Evolutionary conservation across 1,140 invertebrate species (phyloP), one percentile per base, ranked within the genome.

Genomic region (Cyrtorhinus lividipennis): DNA sequence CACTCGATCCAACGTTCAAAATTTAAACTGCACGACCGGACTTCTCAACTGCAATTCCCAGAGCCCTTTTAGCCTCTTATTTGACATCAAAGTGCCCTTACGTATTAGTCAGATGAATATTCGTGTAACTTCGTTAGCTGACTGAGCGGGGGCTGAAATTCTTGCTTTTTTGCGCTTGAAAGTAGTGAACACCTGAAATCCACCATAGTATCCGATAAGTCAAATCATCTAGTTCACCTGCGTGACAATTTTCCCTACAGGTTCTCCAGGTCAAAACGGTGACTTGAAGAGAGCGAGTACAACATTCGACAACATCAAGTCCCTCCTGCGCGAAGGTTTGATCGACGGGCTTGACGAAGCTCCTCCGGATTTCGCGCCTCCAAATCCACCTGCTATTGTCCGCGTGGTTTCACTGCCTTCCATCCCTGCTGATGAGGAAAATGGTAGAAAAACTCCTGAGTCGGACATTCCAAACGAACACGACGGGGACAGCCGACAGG

Each of bases 301-400:
- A 46, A 87, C 85, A 1, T 88, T 88, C 72, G 85, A 87, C 74
- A 86, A 87, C 67, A 86, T 88, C 65, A 84, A 85, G 68, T 84
- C 83, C 38, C 71, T 88, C 53, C 77, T 87, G 56, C 83, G 82
- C 69, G 82, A 85, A 72, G 83, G 83, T 57, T 76, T 81, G 66
- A 69, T 76, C n/a, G 78, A 80, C 62, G 77, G 76, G 2, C 61
- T 80, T 26, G 74, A 76, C 66, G 78, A 80, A 58, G 74, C 76
- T 0, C 79, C 79, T 5, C 73, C 75, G 1, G 76, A 77, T 30
- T 79, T 79, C 64, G 69, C 72, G 1, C 72, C 79, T 0, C 72
- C 76, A 1, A 76, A 78, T 5, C 80, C 81, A 22, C 82, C 83
- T 0, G 78, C 79, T 46, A 75, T 86, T 64, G 78, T 84, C 23